These are phyloP conservation scores for Empidonax alnorum DNA, from an alignment of 2,113 vertebrate species.

Conservation along the genomic window DNA sequence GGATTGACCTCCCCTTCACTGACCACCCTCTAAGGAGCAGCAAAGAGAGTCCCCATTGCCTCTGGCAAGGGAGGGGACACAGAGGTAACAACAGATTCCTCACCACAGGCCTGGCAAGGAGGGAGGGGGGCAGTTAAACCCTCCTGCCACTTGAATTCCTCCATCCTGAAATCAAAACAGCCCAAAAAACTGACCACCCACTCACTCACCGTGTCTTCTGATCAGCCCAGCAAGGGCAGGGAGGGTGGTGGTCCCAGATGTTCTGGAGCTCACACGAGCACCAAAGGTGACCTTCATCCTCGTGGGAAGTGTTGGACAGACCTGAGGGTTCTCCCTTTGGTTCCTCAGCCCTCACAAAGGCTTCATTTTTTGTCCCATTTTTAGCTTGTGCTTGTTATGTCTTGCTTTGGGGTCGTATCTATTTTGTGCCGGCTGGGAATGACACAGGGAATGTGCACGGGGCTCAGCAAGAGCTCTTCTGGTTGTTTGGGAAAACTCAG, in stretches of 20 bases:
- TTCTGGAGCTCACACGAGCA: not conserved
- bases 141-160: not conserved
- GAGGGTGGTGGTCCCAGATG: rapidly evolving
- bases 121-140: not conserved
- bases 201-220: too few relatives aligned
- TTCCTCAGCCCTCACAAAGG: not conserved
- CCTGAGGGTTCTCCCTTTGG: not conserved
- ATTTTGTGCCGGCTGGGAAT: not conserved
- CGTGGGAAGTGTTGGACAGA: not conserved
- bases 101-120: not conserved
- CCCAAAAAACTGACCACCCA: not conserved
- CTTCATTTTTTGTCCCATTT: not conserved
- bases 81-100: not conserved
- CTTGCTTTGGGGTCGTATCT: not conserved
- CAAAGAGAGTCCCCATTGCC: not conserved
- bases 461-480: not conserved
- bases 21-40: not conserved
- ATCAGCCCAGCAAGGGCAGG: not conserved
- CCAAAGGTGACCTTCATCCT: not conserved
- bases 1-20: not conserved
- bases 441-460: not conserved
- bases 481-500: not conserved
- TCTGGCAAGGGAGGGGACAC: not conserved
- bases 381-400: not conserved
- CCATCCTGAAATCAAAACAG: not conserved